Base-by-base conservation (phyloP, 2,888 invertebrate species). In the Drosophila pseudotakahashii region DNA sequence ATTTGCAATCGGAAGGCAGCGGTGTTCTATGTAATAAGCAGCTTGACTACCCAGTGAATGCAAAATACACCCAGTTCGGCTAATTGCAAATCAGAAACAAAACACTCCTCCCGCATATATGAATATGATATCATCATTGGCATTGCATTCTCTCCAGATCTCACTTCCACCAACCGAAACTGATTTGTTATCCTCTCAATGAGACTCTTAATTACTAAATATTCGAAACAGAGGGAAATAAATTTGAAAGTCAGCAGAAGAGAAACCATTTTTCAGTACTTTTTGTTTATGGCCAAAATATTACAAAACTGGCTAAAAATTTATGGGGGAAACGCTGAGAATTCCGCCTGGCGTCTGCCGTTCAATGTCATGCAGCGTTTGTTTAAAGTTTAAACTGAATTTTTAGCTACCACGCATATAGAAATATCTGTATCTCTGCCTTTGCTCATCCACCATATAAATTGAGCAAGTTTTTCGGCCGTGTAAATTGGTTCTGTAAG, bases 221-320 rank as follows among this genome's bases (percentile, higher is more conserved):
- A 55, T 60, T 68, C 79, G 51, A 30, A 19, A 9, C 37, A 7
- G 37, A 39, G 34, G 14, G 11, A 63, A 41, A 75, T 61, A 60
- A 57, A 70, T 76, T 14, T 72, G 44, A 16, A 39, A 61, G 61
- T 59, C 37, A 66, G 44, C 54, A 53, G 41, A 44, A 53, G 41
- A 44, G 54, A 55, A 73, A 70, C 72, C 62, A 54, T 68, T 70
- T 72, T 66, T 63, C 26, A 62, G 48, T 63, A 42, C 34, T 48
- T 66, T 66, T 67, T 67, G 66, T 70, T 72, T 72, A 70, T 62
- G 72, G 62, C 62, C 57, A 55, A 68, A 68, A 66, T 75, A 73
- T 82, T 82, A 87, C 82, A 81, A 81, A 81, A 81, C 69, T 81
- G 71, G 69, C 66, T 58, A 79, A 82, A 82, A 78, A 84, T 82